Conservation (phyloP, 2,113 vertebrate species). For the Rutilus rutilus region DNA sequence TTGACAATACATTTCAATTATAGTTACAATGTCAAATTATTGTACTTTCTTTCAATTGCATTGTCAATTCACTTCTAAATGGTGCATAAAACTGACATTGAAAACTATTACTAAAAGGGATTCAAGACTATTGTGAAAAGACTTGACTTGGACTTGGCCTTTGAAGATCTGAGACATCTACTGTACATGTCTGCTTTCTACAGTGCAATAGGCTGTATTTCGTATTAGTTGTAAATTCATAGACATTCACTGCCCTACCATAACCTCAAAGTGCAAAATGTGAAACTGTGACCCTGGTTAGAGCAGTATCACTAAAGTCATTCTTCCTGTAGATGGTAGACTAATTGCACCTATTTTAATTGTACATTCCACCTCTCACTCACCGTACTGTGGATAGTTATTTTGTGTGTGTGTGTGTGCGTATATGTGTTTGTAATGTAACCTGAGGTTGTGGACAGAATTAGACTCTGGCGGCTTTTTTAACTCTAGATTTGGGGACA, state of each 20-base stretch:
- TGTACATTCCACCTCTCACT: not conserved
- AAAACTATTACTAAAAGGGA: not conserved
- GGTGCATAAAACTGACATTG: not conserved
- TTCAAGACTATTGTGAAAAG: not conserved
- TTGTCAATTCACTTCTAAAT: not conserved
- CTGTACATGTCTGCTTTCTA: not conserved
- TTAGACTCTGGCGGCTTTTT: not conserved
- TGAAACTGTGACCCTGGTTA: not conserved
- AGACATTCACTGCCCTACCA: not conserved
- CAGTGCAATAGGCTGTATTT: not conserved
- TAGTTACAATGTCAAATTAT: not conserved
- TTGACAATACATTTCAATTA: not conserved
- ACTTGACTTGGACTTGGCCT: conserved; percentile 2
- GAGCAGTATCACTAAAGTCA: not conserved
- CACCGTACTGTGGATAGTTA: not conserved
- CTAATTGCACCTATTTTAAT: not conserved
- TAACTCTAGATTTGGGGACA: conserved; percentile 5
- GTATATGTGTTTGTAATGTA: not conserved
- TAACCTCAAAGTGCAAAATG: not conserved
- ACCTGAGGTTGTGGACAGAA: conserved; percentile 10
- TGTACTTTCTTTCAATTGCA: not conserved
- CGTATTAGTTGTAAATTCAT: not conserved
- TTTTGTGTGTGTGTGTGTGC: not conserved
- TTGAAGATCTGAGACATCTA: not conserved
- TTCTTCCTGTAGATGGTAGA: not conserved